Evolutionary conservation across 2,797 vertebrate genomes (phyloP).

Genomic region (Semotilus atromaculatus): DNA sequence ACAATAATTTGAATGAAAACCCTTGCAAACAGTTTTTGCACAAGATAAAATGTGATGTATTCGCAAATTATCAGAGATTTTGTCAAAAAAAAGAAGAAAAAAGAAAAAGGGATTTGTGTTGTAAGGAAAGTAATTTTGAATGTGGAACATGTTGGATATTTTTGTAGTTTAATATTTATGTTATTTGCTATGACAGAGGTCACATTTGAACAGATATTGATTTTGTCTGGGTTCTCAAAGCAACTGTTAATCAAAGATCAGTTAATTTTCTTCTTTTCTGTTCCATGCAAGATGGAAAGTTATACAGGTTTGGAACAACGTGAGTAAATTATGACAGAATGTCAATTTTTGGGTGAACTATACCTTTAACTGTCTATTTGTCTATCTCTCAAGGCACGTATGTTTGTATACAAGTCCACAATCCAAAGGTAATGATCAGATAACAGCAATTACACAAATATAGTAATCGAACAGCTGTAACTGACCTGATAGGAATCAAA

Average conservation of each 20-base stretch:
- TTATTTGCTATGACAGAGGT: too few species aligned
- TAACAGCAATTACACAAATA: constrained; percentile 21
- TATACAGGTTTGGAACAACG: neutral
- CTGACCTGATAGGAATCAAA: constrained; percentile 92
- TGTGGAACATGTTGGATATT: neutral
- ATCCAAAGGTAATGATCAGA: constrained; percentile 10
- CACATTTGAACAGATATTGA: neutral
- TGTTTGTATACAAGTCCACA: constrained; percentile 4
- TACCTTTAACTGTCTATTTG: neutral
- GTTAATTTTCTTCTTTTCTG: neutral
- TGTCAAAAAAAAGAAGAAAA: neutral
- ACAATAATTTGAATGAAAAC: neutral
- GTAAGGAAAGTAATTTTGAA: neutral
- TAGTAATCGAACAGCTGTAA: neutral
- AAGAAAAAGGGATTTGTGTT: neutral
- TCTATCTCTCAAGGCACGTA: neutral
- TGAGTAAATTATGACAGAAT: neutral
- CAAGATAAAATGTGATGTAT: neutral
- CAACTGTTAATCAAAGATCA: neutral
- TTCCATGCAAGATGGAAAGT: neutral
- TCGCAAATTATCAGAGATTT: neutral
- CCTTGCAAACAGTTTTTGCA: neutral
- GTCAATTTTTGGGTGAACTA: neutral
- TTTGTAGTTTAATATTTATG: neutral
- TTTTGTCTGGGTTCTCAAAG: neutral